Conservation (phyloP, 2,113 vertebrate genomes). For the Marmota monax region DNA sequence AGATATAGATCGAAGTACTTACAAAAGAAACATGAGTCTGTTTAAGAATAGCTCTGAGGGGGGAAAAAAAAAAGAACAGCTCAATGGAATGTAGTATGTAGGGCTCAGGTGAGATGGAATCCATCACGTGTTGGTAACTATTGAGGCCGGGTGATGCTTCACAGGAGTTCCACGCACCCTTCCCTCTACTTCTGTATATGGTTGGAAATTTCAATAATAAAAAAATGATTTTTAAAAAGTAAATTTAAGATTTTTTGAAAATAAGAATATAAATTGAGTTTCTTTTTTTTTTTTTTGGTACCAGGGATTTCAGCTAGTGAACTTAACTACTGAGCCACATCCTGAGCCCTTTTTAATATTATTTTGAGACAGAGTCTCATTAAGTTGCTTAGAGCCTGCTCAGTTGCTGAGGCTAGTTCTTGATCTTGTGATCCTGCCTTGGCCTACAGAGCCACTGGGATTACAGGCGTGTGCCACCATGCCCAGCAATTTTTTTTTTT, state of each 20-base stretch:
- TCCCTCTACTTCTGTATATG: neutral
- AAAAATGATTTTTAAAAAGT: neutral
- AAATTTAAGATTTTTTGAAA: conserved; percentile 12
- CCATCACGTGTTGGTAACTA: neutral
- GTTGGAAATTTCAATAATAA: neutral
- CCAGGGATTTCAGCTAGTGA: no score
- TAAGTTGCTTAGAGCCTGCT: no score
- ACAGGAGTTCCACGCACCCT: neutral
- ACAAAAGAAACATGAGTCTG: neutral
- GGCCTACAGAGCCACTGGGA: no score
- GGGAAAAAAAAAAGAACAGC: neutral
- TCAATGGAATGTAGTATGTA: neutral
- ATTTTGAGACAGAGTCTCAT: no score
- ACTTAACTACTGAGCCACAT: no score
- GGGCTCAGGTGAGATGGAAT: neutral
- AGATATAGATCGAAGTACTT: neutral
- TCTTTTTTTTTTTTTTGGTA: no score
- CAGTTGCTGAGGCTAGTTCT: no score
- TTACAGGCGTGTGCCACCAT: no score
- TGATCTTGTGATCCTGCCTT: no score
- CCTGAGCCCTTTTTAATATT: no score
- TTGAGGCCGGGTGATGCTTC: neutral
- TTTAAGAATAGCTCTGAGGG: no score
- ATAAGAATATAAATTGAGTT: neutral
- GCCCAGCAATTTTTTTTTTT: no score